phyloP scores from a whole-genome alignment of 2,797 vertebrate species.

The Poliocrania exsul region DNA sequence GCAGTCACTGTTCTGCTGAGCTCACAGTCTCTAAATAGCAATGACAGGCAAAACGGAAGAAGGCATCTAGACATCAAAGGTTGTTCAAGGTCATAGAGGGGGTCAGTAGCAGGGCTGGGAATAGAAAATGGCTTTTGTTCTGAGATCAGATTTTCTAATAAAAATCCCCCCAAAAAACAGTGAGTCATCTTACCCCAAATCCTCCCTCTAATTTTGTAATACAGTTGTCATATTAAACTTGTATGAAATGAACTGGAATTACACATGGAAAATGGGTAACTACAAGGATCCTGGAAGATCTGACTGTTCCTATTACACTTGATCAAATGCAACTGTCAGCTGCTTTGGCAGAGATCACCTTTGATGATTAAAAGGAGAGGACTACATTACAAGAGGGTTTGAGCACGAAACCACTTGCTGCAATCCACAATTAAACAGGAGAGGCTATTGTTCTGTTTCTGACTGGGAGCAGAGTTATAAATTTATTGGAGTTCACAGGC shows the following conservation, averaged over 20 bases:
- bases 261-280: conserved; percentile 64
- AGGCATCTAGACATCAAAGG: conserved; percentile 16
- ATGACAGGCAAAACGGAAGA: not conserved
- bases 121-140: conserved; percentile 12
- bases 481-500: conserved; percentile 62
- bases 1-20: not conserved
- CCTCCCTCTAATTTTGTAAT: conserved; percentile 65
- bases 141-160: conserved; percentile 23
- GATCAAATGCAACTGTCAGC: conserved; percentile 59
- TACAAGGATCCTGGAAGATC: conserved; percentile 67
- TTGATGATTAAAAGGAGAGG: conserved; percentile 70
- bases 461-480: conserved; percentile 61
- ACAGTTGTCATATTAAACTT: conserved; percentile 69
- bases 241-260: conserved; percentile 69
- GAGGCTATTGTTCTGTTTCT: conserved; percentile 66
- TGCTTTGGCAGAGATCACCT: conserved; percentile 59
- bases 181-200: conserved; percentile 48
- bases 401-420: conserved; percentile 34
- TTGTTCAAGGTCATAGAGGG: conserved; percentile 14
- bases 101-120: conserved; percentile 1
- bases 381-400: conserved; percentile 60
- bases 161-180: not conserved
- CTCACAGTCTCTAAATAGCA: not conserved
- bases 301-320: conserved; percentile 65
- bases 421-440: conserved; percentile 52